Base-by-base conservation (phyloP, 2,113 vertebrate species). In the Pitta sordida region DNA sequence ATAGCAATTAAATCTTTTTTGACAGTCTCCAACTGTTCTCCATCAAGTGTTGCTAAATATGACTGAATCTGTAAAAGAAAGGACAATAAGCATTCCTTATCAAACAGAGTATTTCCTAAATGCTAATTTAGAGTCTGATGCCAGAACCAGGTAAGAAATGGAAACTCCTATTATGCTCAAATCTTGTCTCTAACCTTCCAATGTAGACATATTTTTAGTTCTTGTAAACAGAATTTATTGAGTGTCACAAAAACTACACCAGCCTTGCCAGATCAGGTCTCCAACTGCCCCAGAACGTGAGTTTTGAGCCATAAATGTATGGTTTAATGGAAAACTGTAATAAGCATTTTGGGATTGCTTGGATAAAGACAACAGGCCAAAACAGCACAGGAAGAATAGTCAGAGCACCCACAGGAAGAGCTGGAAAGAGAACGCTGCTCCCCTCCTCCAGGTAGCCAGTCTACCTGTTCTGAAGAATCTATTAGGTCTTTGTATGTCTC, bases 1-100 rank as follows among this genome's bases (percentile, higher is more conserved):
- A 99, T 99, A 75, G 97, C 97, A 96, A 99, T 98, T 92, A 99
- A 98, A 91, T 98, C 98, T 69, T 97, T 98, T 98, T 99, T 99
- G 89, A 98, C 70, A 75, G 96, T 94, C 70, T 99, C 98, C 95
- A 99, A 96, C 63, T 98, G 97, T 77, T 99, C 98, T 94, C 97
- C 98, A 70, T 91, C 94, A 87, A 99, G 95, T 9, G 98, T 97
- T 86, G 97, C 97, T 95, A 99, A 98, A 97, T 98, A 98, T 9
- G 97, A 97, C 95, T 99, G 99, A 95, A 99, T 98, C 99, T 99
- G 94, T 78, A 93, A 91, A 86, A 83, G 19, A 95, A 94, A 83
- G 79, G 90, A 78, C 32, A 83, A 15, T 32, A 48, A 58, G 24
- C 30, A 82, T 60, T 93, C 41, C 20, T 22, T 67, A 83, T 7